phyloP scores from a whole-genome alignment of 2,888 invertebrate genomes.

The Drosophila putrida region DNA sequence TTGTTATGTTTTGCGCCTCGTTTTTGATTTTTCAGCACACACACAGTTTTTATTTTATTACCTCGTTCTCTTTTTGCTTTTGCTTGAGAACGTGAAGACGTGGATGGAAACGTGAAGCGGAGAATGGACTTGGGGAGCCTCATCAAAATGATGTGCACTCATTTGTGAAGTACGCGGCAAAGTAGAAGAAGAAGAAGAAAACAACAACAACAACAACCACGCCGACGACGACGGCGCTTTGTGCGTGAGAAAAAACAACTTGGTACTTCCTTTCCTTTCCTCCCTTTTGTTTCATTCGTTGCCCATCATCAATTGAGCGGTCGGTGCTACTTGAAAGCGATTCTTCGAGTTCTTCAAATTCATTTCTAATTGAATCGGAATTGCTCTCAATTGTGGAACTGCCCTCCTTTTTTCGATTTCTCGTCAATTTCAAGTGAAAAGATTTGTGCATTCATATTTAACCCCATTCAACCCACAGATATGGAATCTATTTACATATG shows the following conservation, averaged over 20 bases:
- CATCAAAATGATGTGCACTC: constrained; percentile 74
- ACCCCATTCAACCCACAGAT: constrained; percentile 14
- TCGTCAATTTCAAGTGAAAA: constrained; percentile 45
- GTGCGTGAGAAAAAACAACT: constrained; percentile 67
- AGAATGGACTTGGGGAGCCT: constrained; percentile 27
- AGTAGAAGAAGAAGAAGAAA: constrained; percentile 15
- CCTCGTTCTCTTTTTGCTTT: constrained; percentile 33
- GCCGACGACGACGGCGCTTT: constrained; percentile 29
- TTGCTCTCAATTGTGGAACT: constrained; percentile 62
- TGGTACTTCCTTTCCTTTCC: constrained; percentile 31
- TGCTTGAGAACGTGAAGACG: not conserved
- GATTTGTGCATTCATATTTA: constrained; percentile 25
- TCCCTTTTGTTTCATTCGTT: constrained; percentile 3
- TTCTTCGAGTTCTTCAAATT: constrained; percentile 64
- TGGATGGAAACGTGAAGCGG: not conserved
- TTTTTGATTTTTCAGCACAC: constrained; percentile 40
- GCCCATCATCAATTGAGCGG: constrained; percentile 35
- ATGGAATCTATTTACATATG: constrained; percentile 1
- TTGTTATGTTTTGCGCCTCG: constrained; percentile 59
- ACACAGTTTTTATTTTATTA: constrained; percentile 53
- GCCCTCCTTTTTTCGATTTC: constrained; percentile 20
- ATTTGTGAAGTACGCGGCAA: constrained; percentile 72
- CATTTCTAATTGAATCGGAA: constrained; percentile 72
- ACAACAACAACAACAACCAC: not conserved
- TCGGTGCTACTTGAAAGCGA: constrained; percentile 70